Evolutionary conservation across 2,888 invertebrate genomes (phyloP), one percentile per base, ranked within the genome.

Genomic region (Eugnorisma glareosa): DNA sequence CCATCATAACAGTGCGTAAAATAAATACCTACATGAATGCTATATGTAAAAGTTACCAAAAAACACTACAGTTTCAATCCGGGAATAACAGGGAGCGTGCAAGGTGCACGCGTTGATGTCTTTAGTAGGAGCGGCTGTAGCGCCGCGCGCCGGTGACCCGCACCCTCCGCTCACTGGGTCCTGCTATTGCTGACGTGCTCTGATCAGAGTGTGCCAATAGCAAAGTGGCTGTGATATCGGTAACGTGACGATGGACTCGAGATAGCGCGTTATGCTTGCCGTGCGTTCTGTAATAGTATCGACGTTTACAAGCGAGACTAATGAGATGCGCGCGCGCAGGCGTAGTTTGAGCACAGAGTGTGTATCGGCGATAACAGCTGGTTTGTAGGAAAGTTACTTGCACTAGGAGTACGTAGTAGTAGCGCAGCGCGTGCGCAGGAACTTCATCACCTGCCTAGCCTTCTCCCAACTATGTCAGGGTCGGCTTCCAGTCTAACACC

Each of bases 31-130:
- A 57, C 28, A 31, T 31, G 18, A 18, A 31, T 31, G 59, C 31
- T n/a, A n/a, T 51, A 51, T 57, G 2, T 59, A 28, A 59, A 31
- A 18, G 31, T 18, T 4, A 18, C 18, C 15, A 59, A 31, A 31
- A 59, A 59, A 18, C 13, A 59, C 18, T 31, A 31, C 1, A 59
- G 35, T 35, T 35, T 24, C 2, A 13, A 63, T 21, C 7, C 48
- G 59, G 80, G 61, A 80, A 61, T 10, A 43, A n/a, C 6, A 13
- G 37, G 64, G 28, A 37, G 11, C 31, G 5, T 1, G 4, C 18
- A 15, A 15, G 5, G 15, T 7, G 31, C 24, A 63, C 87, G 87
- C 85, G 85, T 85, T 81, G 78, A 85, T 79, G 85, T 85, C 85
- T 85, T 86, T 78, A 61, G 64, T 69, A 66, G 11, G 72, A 37